Base-by-base conservation (phyloP, 2,797 vertebrate genomes). In the Acipenser oxyrinchus region DNA sequence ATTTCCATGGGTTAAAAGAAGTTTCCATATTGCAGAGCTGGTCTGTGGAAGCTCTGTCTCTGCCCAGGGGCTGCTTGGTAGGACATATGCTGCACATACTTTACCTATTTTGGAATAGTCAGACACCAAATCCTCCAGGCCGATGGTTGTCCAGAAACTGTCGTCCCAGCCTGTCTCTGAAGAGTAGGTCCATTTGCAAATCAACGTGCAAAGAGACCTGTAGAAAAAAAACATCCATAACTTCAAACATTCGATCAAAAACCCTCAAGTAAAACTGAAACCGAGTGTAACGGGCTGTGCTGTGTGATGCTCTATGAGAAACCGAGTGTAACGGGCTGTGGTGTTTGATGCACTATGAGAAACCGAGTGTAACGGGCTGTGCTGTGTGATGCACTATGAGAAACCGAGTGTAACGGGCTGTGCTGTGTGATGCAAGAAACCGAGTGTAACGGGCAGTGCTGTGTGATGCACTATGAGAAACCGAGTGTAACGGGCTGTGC, bases 121-220 rank as follows among this genome's bases (percentile, higher is more conserved):
- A 77, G 89, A 81, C 64, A 88, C 71, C 62, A 99, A 78, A 75
- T 98, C 95, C 77, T 91, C 88, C 69, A 99, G 83, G 60, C 92
- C 94, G 69, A 95, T 83, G 68, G 63, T 73, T 4, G 79, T 88
- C 96, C 95, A 99, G 80, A 99, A 98, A 62, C 78, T 91, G 73
- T 86, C 79, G 61, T 96, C 90, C 94, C 95, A 99, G 63, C 95
- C 95, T 12, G 80, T 82, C 49, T 92, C 87, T 51, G 92, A 84
- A 0, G 89, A 92, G 69, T 95, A 97, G 0, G 92, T 96, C 96
- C 96, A 99, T 73, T 99, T 99, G 81, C 96, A 99, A 68, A 98
- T 91, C 68, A 99, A 77, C 6, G 94, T 95, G 69, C 96, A 99
- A 50, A 97, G 86, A 75, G 96, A 99, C 67, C 96, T 99, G 74